Evolutionary conservation across 2,797 vertebrate species (phyloP).

Genomic region (Onychomys arenicola): DNA sequence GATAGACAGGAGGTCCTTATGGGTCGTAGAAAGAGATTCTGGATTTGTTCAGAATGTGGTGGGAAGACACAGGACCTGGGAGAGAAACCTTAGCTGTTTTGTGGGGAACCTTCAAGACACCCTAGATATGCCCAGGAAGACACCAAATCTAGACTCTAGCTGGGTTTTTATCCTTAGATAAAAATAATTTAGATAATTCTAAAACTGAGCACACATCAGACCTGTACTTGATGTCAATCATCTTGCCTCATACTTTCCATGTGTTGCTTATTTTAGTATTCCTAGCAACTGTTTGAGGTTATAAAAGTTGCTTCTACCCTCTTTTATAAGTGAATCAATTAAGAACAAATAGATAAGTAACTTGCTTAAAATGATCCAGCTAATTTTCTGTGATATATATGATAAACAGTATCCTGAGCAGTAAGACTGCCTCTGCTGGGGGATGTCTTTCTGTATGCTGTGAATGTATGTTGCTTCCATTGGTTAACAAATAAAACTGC

Average conservation of each 20-base stretch:
- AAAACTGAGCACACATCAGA: not conserved
- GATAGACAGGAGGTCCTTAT: not conserved
- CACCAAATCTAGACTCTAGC: not conserved
- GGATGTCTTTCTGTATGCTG: too few relatives aligned
- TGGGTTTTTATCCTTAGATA: not conserved
- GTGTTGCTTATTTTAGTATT: not conserved
- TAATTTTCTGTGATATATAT: not conserved
- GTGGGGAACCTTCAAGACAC: not conserved
- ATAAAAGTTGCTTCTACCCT: not conserved
- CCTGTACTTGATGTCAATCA: too few relatives aligned
- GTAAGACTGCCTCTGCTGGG: not conserved
- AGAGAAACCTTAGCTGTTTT: not conserved
- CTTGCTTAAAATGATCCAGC: not conserved
- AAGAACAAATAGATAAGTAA: not conserved
- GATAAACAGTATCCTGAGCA: not conserved
- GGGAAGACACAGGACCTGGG: not conserved
- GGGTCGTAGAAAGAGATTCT: not conserved
- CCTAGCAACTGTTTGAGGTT: not conserved
- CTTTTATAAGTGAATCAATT: not conserved
- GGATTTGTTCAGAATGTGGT: not conserved
- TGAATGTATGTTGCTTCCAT: too few relatives aligned
- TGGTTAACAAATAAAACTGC: too few relatives aligned
- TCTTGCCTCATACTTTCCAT: not conserved
- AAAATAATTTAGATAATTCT: not conserved
- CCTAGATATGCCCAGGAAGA: not conserved